phyloP scores from a whole-genome alignment of 2,797 vertebrate genomes.

The Micromesistius poutassou region DNA sequence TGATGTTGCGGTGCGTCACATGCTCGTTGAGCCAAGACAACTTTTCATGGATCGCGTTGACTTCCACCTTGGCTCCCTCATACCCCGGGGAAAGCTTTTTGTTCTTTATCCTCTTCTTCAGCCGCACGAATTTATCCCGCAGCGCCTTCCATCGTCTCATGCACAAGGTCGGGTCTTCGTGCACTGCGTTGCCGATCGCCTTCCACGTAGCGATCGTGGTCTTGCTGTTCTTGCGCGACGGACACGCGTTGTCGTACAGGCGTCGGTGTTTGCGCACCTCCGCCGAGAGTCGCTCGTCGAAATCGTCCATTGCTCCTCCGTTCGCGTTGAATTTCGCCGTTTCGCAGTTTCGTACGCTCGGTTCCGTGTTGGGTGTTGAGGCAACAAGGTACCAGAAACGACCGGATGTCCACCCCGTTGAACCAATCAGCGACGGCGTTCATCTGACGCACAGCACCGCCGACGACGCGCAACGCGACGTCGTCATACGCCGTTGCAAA shows the following conservation, averaged over 20 bases:
- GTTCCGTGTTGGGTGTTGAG: too few species aligned
- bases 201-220: neutral
- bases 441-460: neutral
- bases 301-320: neutral
- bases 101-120: neutral
- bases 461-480: neutral
- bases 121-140: constrained; percentile 1
- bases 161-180: neutral
- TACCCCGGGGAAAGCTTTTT: neutral
- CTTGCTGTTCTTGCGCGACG: neutral
- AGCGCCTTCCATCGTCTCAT: neutral
- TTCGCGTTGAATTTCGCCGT: neutral
- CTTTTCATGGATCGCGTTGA: neutral
- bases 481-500: neutral
- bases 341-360: neutral
- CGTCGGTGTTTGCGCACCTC: neutral
- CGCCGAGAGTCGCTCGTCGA: neutral
- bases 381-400: too few species aligned
- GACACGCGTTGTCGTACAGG: constrained; percentile 1
- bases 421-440: neutral
- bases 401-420: neutral
- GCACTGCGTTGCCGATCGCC: neutral
- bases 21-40: neutral
- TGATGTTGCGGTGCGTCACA: neutral
- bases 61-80: neutral